These are phyloP conservation scores for Acleris sparsana DNA, from an alignment of 2,888 invertebrate genomes.

Conservation along the genomic window DNA sequence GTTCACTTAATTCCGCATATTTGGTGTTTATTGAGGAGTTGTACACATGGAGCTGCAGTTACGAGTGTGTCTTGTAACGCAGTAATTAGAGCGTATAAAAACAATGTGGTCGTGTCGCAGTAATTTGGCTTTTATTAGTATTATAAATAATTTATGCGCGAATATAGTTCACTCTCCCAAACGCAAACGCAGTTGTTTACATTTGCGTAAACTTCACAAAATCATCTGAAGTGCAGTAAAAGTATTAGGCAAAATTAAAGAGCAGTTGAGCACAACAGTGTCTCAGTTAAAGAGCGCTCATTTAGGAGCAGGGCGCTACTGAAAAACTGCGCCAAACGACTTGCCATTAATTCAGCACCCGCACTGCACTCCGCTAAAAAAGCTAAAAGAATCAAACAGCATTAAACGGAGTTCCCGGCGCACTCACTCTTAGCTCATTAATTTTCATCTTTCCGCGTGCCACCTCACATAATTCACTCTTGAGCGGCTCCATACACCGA, in stretches of 20 bases:
- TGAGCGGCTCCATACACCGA: slow-evolving; percentile 79
- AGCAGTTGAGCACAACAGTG: slow-evolving; percentile 33
- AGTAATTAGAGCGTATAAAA: too few relatives aligned
- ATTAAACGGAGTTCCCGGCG: slow-evolving; percentile 52
- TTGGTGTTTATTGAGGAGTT: too few relatives aligned
- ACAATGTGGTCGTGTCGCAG: too few relatives aligned
- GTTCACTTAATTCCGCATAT: too few relatives aligned
- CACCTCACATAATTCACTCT: slow-evolving; percentile 80
- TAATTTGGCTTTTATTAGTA: too few relatives aligned
- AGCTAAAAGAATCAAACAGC: slow-evolving; percentile 64
- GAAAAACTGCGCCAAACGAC: slow-evolving; percentile 53
- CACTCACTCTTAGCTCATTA: slow-evolving; percentile 80
- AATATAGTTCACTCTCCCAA: too few relatives aligned
- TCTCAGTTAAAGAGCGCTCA: slow-evolving; percentile 36
- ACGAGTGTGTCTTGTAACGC: too few relatives aligned
- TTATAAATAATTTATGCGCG: too few relatives aligned
- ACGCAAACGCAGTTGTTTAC: neutral
- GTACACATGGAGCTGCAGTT: too few relatives aligned
- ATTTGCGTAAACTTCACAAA: neutral
- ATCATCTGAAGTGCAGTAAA: slow-evolving; percentile 8
- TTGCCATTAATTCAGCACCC: slow-evolving; percentile 57
- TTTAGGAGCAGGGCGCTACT: slow-evolving; percentile 43
- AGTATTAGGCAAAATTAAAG: slow-evolving; percentile 30
- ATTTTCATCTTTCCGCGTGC: slow-evolving; percentile 78
- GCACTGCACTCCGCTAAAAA: slow-evolving; percentile 45